Evolutionary conservation across 2,113 vertebrate species (phyloP).

Genomic region (Syngnathoides biaculeatus): DNA sequence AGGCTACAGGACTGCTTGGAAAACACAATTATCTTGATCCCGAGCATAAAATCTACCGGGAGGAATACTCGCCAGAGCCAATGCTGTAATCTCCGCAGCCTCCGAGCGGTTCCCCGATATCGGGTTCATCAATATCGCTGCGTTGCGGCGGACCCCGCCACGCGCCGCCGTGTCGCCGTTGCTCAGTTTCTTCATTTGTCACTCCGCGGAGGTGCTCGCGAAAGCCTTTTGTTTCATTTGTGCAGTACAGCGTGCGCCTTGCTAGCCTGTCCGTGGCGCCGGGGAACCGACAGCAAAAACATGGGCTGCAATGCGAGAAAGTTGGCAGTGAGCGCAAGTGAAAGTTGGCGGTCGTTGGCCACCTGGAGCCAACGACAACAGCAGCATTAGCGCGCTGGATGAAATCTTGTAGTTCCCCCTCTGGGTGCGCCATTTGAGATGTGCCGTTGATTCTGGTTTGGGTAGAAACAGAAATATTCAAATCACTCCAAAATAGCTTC

Average conservation of each 20-base stretch:
- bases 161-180: conserved; percentile 33
- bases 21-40: conserved; percentile 15
- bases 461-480: conserved; percentile 15
- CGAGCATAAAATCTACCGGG: conserved; percentile 11
- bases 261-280: conserved; percentile 40
- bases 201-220: conserved; percentile 42
- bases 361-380: conserved; percentile 53
- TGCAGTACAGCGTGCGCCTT: conserved; percentile 34
- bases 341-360: conserved; percentile 33
- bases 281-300: conserved; percentile 35
- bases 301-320: conserved; percentile 51
- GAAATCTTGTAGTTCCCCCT: conserved; percentile 39
- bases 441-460: conserved; percentile 16
- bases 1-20: background rate
- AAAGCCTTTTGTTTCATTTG: conserved; percentile 55
- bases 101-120: conserved; percentile 21
- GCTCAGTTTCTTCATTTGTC: conserved; percentile 55
- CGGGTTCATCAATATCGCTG: conserved; percentile 25
- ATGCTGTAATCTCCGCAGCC: conserved; percentile 5
- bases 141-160: conserved; percentile 13
- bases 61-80: conserved; percentile 1
- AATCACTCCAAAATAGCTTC: background rate
- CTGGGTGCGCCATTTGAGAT: conserved; percentile 30
- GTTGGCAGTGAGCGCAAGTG: conserved; percentile 44
- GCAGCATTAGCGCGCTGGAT: conserved; percentile 52